phyloP scores from a whole-genome alignment of 2,888 invertebrate species.

The Drosophila falleni region DNA sequence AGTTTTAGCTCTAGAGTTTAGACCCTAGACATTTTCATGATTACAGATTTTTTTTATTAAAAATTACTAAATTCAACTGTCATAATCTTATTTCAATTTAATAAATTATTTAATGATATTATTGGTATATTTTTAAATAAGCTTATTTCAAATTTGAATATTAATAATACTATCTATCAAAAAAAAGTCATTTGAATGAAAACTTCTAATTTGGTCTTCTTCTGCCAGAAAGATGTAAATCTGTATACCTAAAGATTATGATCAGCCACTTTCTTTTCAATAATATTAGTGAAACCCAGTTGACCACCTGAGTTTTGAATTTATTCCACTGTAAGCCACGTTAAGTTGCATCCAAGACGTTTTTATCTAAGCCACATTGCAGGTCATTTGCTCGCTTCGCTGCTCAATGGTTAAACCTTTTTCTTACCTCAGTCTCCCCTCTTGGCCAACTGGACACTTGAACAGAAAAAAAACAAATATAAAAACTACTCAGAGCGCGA shows the following conservation, averaged over 20 bases:
- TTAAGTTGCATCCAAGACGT: slow-evolving; percentile 22
- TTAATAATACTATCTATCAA: too few species aligned
- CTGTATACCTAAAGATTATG: too few species aligned
- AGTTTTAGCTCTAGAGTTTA: too few species aligned
- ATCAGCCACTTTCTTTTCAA: neutral
- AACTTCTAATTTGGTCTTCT: neutral
- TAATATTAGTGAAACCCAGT: slow-evolving; percentile 1
- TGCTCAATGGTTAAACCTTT: slow-evolving; percentile 41
- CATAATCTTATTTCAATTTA: too few species aligned
- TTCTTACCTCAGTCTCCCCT: neutral
- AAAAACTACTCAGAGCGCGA: slow-evolving; percentile 52
- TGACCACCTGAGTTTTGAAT: slow-evolving; percentile 1
- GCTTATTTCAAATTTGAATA: too few species aligned
- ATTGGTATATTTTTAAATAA: too few species aligned
- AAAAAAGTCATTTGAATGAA: too few species aligned
- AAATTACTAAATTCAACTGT: too few species aligned
- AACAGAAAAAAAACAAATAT: slow-evolving; percentile 37
- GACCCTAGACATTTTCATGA: too few species aligned
- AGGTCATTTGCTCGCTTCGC: slow-evolving; percentile 48
- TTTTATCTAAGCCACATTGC: slow-evolving; percentile 24
- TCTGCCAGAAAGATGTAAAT: neutral
- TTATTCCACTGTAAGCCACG: slow-evolving; percentile 12
- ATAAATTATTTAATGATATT: too few species aligned
- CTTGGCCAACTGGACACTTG: slow-evolving; percentile 17
- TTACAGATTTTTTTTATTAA: too few species aligned